phyloP scores from a whole-genome alignment of 2,797 vertebrate genomes.

The Novumbra hubbsi region DNA sequence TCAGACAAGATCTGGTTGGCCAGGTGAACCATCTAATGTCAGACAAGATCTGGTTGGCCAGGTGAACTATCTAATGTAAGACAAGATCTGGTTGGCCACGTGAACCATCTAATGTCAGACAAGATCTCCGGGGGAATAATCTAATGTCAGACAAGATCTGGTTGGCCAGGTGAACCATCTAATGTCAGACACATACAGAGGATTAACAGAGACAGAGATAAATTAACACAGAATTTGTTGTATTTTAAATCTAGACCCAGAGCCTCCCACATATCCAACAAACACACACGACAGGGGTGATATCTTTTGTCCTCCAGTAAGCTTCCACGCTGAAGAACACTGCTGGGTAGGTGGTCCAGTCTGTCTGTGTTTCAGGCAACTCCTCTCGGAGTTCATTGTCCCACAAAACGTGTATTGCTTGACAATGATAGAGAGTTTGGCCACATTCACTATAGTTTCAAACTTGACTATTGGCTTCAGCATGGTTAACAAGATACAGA shows the following conservation, averaged over 20 bases:
- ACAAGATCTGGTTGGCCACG: background rate
- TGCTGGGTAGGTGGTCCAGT: background rate
- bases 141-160: conserved; percentile 4
- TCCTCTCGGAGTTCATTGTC: background rate
- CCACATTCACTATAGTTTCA: background rate
- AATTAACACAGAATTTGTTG: background rate
- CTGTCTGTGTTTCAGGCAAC: background rate
- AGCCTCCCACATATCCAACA: conserved; percentile 51
- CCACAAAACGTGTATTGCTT: background rate
- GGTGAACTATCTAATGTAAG: background rate
- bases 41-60: background rate
- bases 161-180: background rate
- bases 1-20: background rate
- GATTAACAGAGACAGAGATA: background rate
- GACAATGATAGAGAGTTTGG: background rate
- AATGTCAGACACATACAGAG: conserved; percentile 7
- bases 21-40: background rate
- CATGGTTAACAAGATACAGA: background rate
- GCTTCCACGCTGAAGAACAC: background rate
- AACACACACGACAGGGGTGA: conserved; percentile 39
- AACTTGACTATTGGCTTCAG: background rate
- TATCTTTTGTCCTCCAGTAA: conserved; percentile 40
- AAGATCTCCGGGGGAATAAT: background rate
- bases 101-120: conserved; percentile 3
- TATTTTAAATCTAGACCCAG: background rate